Conservation (phyloP, 35 echinoderm and acorn worm genomes). For the Apostichopus japonicus region DNA sequence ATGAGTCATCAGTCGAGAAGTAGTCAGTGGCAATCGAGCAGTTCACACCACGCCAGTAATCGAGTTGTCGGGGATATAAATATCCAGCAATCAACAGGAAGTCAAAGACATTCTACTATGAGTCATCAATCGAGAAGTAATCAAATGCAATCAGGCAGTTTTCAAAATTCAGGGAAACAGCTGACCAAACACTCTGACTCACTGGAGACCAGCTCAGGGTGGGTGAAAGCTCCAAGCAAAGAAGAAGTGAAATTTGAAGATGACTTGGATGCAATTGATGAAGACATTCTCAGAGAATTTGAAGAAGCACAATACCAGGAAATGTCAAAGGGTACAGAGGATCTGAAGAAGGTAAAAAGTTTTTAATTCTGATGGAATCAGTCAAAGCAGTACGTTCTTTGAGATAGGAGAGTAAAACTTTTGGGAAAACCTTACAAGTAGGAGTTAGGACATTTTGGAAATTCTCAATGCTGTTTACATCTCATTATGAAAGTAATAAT, state of each 20-base stretch:
- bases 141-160: background rate
- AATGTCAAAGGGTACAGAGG: background rate
- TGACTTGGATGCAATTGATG: constrained; percentile 39
- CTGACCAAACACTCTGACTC: background rate
- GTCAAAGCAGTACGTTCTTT: too few relatives aligned
- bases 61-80: too few relatives aligned
- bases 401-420: background rate
- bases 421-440: too few relatives aligned
- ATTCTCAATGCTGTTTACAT: too few relatives aligned
- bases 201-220: background rate
- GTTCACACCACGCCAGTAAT: too few relatives aligned
- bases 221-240: background rate
- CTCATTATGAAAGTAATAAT: too few relatives aligned
- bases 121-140: background rate
- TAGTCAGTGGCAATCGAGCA: background rate
- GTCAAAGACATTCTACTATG: background rate
- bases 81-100: too few relatives aligned
- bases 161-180: too few relatives aligned
- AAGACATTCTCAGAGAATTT: constrained; percentile 42
- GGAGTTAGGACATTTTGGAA: too few relatives aligned
- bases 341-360: background rate
- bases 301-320: constrained; percentile 28
- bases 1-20: background rate
- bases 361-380: background rate
- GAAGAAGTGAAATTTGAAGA: background rate